A percentile compares a stretch with the other conserved stretches of the same genome.
Conservation (phyloP, 2,797 vertebrate genomes). For the Danionella dracula region DNA sequence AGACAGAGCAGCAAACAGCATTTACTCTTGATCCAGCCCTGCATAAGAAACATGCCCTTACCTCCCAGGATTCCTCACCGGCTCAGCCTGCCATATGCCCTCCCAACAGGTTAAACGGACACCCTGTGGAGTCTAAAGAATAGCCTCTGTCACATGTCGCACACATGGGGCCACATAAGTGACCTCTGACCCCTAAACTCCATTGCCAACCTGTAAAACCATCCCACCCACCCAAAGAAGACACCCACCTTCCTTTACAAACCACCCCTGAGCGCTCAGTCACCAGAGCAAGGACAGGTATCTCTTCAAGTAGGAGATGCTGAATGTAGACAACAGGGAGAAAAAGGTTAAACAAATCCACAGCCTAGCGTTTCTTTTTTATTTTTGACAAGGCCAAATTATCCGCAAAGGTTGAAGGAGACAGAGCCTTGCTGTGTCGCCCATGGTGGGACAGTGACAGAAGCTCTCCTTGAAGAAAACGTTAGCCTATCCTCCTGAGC, state of each 20-base stretch:
- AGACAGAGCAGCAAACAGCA: conserved; percentile 30
- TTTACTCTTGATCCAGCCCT: conserved; percentile 51
- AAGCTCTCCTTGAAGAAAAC: conserved; percentile 84
- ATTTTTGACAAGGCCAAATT: conserved; percentile 14
- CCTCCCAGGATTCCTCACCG: conserved; percentile 78
- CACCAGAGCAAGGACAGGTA: conserved; percentile 34
- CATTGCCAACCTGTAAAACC: conserved; percentile 50
- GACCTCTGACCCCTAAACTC: conserved; percentile 41
- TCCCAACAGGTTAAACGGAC: conserved; percentile 81
- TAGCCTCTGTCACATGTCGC: conserved; percentile 89
- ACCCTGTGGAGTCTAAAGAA: conserved; percentile 92
- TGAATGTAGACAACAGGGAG: conserved; percentile 24
- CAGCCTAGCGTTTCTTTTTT: background rate
- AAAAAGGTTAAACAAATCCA: conserved; percentile 21
- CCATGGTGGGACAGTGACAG: conserved; percentile 87
- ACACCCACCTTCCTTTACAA: conserved; percentile 58
- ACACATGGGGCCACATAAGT: conserved; percentile 70
- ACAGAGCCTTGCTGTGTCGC: conserved; percentile 57
- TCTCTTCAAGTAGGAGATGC: conserved; percentile 31
- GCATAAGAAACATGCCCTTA: conserved; percentile 85
- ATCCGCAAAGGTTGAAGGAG: conserved; percentile 32
- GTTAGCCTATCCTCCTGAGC: conserved; percentile 53
- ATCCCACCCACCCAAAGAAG: conserved; percentile 46
- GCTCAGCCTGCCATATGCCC: conserved; percentile 76
- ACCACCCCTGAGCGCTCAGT: conserved; percentile 40